Base-by-base conservation (phyloP, 2,888 invertebrate species). In the Ectobius pallidus region DNA sequence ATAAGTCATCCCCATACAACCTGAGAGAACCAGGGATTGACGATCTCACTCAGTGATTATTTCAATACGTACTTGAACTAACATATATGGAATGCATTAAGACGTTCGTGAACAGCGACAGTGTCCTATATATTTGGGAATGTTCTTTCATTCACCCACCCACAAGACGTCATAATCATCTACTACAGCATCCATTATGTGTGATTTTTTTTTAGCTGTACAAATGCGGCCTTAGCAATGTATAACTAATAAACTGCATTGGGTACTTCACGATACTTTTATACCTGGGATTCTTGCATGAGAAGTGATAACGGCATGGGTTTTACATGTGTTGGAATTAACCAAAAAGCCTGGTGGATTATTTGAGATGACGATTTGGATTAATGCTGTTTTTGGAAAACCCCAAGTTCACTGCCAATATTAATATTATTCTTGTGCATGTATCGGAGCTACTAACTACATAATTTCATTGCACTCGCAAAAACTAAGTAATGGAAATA, bases 211-310 rank as follows among this genome's bases (percentile, higher is more conserved):
- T 44, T 65, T 46, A 74, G 71, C 73, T 71, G 71, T 74, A 71
- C 62, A 70, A 69, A 69, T 63, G 74, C 74, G 74, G 74, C 74
- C 74, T 74, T 74, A 74, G 73, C 34, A 74, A 70, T 49, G 65
- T 61, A 16, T 16, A 72, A 72, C 27, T 65, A 65, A 44, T 25
- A 46, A 52, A 20, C 16, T 58, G 39, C 42, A 25, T 55, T 62
- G 34, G 69, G 25, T 58, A 58, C 42, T 70, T 70, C 70, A 70
- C 18, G 61, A 58, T 34, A 55, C 25, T 61, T 61, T 52, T 70
- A 20, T 58, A 70, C 18, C 27, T 58, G 70, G 70, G 44, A 69
- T 46, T 30, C 18, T 16, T 34, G 46, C 46, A 44, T 44, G 27
- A 65, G 30, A 65, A 27, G 44, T 65, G 65, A 44, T 44, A 65